phyloP scores from a whole-genome alignment of 1,140 invertebrate genomes.

The Cotesia glomerata region DNA sequence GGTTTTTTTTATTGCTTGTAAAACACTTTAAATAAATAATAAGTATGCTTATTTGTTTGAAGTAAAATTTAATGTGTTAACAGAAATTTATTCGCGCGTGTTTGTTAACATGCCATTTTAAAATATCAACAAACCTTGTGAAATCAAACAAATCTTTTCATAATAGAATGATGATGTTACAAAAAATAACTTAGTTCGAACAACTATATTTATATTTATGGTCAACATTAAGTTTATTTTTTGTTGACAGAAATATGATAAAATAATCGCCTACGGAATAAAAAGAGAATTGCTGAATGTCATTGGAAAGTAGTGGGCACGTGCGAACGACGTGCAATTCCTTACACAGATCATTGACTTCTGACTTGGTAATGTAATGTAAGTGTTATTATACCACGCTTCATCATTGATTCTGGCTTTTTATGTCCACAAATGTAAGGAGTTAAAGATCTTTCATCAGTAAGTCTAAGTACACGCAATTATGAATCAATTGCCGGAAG shows the following conservation, averaged over 20 bases:
- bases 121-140: no score
- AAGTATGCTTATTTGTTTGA: no score
- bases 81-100: no score
- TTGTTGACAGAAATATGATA: background rate
- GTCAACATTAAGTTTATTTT: constrained; percentile 28
- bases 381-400: background rate
- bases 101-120: no score
- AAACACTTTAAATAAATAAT: no score
- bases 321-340: constrained; percentile 35
- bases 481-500: constrained; percentile 19
- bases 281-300: constrained; percentile 21
- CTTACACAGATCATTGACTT: constrained; percentile 56
- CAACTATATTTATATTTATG: constrained; percentile 21
- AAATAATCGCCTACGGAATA: constrained; percentile 38
- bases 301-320: constrained; percentile 51
- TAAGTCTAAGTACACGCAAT: background rate
- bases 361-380: constrained; percentile 7
- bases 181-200: no score
- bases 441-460: background rate
- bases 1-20: no score
- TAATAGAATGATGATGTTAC: no score
- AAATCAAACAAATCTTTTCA: no score
- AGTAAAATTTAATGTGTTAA: no score
- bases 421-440: background rate
- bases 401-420: constrained; percentile 1